phyloP scores from a whole-genome alignment of 2,113 vertebrate genomes.

The Rafetus swinhoei region DNA sequence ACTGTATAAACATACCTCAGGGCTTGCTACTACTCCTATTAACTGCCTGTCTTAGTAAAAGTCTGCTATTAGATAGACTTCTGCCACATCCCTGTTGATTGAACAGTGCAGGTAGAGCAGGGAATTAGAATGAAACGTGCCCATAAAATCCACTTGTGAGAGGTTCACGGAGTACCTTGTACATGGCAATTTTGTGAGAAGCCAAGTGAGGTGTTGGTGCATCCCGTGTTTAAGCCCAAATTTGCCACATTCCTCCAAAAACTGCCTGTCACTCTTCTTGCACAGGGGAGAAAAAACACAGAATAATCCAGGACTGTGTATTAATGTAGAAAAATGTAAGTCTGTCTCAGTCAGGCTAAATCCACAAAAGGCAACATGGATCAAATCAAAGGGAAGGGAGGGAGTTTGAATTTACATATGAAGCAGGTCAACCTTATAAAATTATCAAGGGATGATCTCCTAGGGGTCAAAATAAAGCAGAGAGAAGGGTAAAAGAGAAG shows the following conservation, averaged over 20 bases:
- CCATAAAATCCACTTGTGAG: slow-evolving; percentile 5
- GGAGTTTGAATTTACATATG: fast-evolving
- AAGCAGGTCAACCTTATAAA: not conserved
- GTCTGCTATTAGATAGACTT: slow-evolving; percentile 65
- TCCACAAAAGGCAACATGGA: not conserved
- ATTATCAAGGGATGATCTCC: not conserved
- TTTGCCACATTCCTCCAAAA: not conserved
- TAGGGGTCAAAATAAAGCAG: not conserved
- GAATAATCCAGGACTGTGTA: not conserved
- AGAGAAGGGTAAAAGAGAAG: fast-evolving
- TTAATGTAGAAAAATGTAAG: not conserved
- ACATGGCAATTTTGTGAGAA: fast-evolving
- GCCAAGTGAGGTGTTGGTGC: not conserved
- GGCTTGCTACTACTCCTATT: slow-evolving; percentile 76
- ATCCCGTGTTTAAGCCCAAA: fast-evolving
- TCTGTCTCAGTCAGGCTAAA: not conserved
- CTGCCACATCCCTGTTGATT: slow-evolving; percentile 53
- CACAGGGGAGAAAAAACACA: not conserved
- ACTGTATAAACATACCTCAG: slow-evolving; percentile 79
- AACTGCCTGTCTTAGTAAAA: slow-evolving; percentile 50
- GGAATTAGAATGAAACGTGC: slow-evolving; percentile 11
- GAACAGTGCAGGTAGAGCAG: slow-evolving; percentile 44
- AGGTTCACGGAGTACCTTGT: not conserved
- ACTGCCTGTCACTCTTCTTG: not conserved
- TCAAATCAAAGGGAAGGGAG: not conserved